Base-by-base conservation (phyloP, 2,888 invertebrate species). In the Chymomyza caudatula region DNA sequence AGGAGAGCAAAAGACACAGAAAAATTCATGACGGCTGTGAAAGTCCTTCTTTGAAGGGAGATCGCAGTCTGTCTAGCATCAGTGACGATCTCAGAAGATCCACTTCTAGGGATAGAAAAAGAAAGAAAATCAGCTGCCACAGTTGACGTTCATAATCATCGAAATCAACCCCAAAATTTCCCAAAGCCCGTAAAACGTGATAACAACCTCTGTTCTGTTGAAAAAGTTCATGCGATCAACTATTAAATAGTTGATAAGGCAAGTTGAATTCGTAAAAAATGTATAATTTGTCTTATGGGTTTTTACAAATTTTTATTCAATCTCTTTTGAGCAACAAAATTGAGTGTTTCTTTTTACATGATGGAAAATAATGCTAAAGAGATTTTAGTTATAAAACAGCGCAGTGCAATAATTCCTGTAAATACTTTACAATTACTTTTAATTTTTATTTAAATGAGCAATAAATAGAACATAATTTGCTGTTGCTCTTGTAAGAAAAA, bases 261-360 rank as follows among this genome's bases (percentile, higher is more conserved):
- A 29, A 37, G 29, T 11, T 8, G 29, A 37, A 37, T 37, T 4
- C 8, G 2, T 3, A 11, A 37, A 11, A 11, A 37, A 37, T 55
- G 61, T 19, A 47, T 17, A 47, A 47, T 60, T 68, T 55, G 65
- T 72, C 72, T 76, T 73, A 60, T 47, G 57, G 65, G 63, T 69
- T 74, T 74, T 83, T 78, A 77, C 67, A 82, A 85, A 71, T 63
- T 73, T 80, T 80, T 77, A 80, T 85, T 80, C 67, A 80, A 85
- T 85, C 82, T 84, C 81, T 80, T 78, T 65, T 68, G 65, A 61
- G 60, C 60, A 62, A 67, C 68, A 67, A 69, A 79, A 73, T 73
- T 59, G 68, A 65, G 66, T 62, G 64, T 60, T 60, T 70, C 61
- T 53, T 68, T 63, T 71, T 68, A 63, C 60, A 68, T 56, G 60